phyloP scores from a whole-genome alignment of 1,140 invertebrate species.

The Drosophila littoralis region DNA sequence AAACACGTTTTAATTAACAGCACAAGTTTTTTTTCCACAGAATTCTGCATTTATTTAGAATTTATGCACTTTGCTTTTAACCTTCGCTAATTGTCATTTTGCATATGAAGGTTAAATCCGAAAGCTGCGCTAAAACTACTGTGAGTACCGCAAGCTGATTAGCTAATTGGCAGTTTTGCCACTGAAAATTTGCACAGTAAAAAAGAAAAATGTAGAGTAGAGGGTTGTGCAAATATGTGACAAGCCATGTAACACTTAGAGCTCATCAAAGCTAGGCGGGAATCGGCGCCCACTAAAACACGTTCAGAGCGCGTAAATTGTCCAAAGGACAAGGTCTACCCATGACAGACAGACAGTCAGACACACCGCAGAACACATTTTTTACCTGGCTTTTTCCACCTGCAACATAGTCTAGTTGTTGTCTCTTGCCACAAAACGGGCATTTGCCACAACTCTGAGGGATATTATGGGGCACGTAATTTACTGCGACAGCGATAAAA shows the following conservation, averaged over 20 bases:
- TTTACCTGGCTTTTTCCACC: slow-evolving; percentile 31
- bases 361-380: not conserved
- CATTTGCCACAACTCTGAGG: slow-evolving; percentile 26
- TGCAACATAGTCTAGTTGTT: slow-evolving; percentile 33
- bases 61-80: slow-evolving; percentile 15
- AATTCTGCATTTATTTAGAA: slow-evolving; percentile 14
- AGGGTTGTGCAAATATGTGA: slow-evolving; percentile 35
- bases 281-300: too few species aligned
- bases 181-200: slow-evolving; percentile 5
- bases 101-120: not conserved
- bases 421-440: slow-evolving; percentile 14
- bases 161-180: slow-evolving; percentile 53
- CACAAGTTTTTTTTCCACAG: not conserved
- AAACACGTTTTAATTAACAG: too few species aligned
- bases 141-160: slow-evolving; percentile 51
- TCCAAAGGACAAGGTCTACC: slow-evolving; percentile 28
- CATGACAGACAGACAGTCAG: slow-evolving; percentile 13
- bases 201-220: not conserved
- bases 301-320: too few species aligned
- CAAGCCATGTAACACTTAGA: slow-evolving; percentile 49
- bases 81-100: slow-evolving; percentile 6
- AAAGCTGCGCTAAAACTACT: not conserved
- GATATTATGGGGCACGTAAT: slow-evolving; percentile 61
- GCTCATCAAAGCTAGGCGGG: not conserved
- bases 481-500: slow-evolving; percentile 69